Evolutionary conservation across 2,113 vertebrate species (phyloP).

Genomic region (Grallaria varia): DNA sequence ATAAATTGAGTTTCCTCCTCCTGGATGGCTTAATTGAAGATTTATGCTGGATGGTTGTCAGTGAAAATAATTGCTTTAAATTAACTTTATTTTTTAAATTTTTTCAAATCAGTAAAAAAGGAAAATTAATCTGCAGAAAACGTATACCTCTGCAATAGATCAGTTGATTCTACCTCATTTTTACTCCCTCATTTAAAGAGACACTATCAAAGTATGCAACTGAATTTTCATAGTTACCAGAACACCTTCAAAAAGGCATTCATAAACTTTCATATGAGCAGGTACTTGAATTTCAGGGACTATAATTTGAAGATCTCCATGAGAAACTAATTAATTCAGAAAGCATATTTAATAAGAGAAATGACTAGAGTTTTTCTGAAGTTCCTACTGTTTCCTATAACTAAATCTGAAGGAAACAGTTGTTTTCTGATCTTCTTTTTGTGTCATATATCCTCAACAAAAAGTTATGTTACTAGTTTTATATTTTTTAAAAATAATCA

Average conservation of each 20-base stretch:
- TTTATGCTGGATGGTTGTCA: background rate
- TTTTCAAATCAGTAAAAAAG: background rate
- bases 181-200: background rate
- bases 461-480: background rate
- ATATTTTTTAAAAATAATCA: background rate
- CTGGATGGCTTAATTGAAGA: background rate
- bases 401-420: background rate
- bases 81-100: background rate
- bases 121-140: background rate
- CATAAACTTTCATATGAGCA: background rate
- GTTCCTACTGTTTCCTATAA: background rate
- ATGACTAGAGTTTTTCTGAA: background rate
- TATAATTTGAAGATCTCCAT: background rate
- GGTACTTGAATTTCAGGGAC: background rate
- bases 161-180: background rate
- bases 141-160: background rate
- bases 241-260: background rate
- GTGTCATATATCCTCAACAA: background rate
- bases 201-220: background rate
- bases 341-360: background rate
- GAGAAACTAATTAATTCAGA: background rate
- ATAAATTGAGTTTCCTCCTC: background rate
- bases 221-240: background rate
- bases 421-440: background rate
- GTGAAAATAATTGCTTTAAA: slow-evolving; percentile 3